Base-by-base conservation (phyloP, 2,797 vertebrate genomes). In the Peromyscus eremicus region DNA sequence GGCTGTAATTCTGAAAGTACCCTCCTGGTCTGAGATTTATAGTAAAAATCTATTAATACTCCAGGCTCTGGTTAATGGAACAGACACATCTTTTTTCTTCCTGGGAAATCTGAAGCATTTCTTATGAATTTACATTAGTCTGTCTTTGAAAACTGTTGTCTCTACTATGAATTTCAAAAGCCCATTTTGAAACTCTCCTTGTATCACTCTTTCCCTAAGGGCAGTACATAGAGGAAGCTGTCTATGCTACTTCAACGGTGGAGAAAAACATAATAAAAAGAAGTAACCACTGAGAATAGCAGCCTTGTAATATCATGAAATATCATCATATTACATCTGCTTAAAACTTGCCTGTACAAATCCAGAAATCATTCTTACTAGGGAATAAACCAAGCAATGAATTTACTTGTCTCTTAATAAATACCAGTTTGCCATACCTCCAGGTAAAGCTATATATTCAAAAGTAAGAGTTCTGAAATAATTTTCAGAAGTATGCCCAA, bases 111-210 rank as follows among this genome's bases (percentile, higher is more conserved):
- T 6, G 40, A 60, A 14, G 29, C 21, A 13, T 95, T 96, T 96
- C 84, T 76, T 75, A 60, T 73, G 86, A 68, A 91, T 89, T 92
- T 96, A 81, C 84, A 86, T 91, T 82, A 52, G 66, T 81, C 79
- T 62, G 32, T 14, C 86, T 95, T 73, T 91, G 76, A 91, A 87
- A 60, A 76, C 62, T 70, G 25, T 64, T 91, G 40, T 94, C 73
- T 93, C 85, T 91, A 70, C 91, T 84, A 11, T 95, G 96, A 96
- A 92, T 96, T 97, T 97, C 37, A 83, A 87, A 89, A 83, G 34
- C 66, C 62, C 81, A 2, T 80, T 96, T 93, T 93, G 95, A 97
- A 96, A 79, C 34, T 85, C 27, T 64, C 29, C 75, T 89, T 71
- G 34, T 77, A 17, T 64, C 43, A 29, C 70, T 76, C 43, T 62